These are phyloP conservation scores for Patiria pectinifera DNA, from an alignment of 53 echinoderm and acorn worm genomes.

Conservation along the genomic window DNA sequence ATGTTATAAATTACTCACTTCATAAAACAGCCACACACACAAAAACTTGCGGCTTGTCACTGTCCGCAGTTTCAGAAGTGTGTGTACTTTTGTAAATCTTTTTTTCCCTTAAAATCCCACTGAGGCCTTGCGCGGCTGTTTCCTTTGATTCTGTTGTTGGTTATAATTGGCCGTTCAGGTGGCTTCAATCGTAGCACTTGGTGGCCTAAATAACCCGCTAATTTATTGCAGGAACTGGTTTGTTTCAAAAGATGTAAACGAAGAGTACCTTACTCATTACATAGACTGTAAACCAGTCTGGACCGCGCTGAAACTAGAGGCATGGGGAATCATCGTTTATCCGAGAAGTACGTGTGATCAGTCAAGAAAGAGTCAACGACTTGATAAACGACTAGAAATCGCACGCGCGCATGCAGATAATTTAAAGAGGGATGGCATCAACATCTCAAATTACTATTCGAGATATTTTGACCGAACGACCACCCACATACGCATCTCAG, in stretches of 20 bases:
- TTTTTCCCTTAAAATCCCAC: background rate
- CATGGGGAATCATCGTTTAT: background rate
- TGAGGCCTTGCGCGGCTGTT: background rate
- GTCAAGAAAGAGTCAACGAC: background rate
- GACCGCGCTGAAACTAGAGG: slow-evolving; percentile 2
- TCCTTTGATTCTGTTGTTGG: slow-evolving; percentile 24
- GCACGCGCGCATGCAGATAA: background rate
- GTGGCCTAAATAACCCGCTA: slow-evolving; percentile 32
- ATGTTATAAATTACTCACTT: background rate
- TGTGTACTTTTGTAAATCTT: background rate
- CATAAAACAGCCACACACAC: background rate
- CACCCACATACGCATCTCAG: no score
- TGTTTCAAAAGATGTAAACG: slow-evolving; percentile 6
- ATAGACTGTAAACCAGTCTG: background rate
- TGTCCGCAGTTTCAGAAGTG: background rate
- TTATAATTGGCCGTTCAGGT: slow-evolving; percentile 48
- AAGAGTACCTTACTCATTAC: background rate
- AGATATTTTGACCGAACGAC: background rate
- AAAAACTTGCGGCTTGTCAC: background rate
- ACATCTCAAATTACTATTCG: background rate
- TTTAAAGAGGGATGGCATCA: background rate
- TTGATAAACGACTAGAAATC: background rate
- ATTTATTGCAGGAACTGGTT: slow-evolving; percentile 41
- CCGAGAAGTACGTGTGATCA: background rate
- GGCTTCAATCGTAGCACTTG: slow-evolving; percentile 34